Evolutionary conservation across 92 coral and sea anemone species (phyloP).

Genomic region (Porites rus): DNA sequence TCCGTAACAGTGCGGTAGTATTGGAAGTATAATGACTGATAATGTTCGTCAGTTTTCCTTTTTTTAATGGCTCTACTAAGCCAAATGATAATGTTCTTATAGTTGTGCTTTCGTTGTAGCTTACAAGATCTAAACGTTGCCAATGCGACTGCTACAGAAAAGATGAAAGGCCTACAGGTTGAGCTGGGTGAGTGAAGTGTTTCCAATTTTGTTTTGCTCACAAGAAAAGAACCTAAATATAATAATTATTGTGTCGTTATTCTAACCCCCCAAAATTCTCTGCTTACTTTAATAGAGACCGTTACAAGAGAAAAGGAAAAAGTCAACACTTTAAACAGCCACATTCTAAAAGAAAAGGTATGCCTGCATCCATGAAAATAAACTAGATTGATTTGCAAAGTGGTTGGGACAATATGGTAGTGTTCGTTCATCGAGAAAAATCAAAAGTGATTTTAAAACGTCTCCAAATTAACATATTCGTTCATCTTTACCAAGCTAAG

Average conservation of each 20-base stretch:
- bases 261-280: no score
- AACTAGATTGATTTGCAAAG: not conserved
- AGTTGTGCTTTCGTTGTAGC: constrained; percentile 20
- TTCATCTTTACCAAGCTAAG: not conserved
- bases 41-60: no score
- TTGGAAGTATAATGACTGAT: no score
- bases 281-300: constrained; percentile 32
- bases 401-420: not conserved
- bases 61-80: no score
- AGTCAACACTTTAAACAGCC: constrained; percentile 41
- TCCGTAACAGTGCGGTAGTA: no score
- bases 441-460: no score
- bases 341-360: constrained; percentile 49
- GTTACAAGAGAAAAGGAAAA: constrained; percentile 50
- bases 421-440: no score
- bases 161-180: constrained; percentile 35
- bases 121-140: constrained; percentile 41
- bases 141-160: constrained; percentile 31
- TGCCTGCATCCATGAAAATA: no score
- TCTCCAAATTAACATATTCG: no score
- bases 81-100: no score
- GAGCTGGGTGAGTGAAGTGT: constrained; percentile 44
- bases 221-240: not conserved
- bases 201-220: no score
- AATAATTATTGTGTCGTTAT: not conserved